Percentiles rank a stretch among this genome's conserved stretches.
Conservation (phyloP, 92 coral and sea anemone genomes). For the Phenganax subtilis region DNA sequence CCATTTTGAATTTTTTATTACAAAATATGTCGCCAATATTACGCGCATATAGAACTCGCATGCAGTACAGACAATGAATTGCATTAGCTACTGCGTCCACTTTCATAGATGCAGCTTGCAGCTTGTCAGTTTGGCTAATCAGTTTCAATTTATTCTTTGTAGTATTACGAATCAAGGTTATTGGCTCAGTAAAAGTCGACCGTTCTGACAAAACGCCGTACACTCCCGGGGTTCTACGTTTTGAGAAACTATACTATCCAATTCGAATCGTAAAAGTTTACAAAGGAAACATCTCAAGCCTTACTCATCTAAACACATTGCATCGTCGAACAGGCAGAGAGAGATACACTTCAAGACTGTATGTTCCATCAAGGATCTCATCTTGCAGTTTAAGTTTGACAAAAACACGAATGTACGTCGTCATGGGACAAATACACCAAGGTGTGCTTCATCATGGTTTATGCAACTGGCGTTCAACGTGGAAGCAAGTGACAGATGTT, state of each 20-base stretch:
- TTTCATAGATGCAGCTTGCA: neutral
- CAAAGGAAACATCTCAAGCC: slow-evolving; percentile 57
- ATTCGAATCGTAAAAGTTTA: slow-evolving; percentile 78
- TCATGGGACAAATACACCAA: slow-evolving; percentile 69
- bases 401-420: slow-evolving; percentile 60
- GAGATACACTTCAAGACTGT: slow-evolving; percentile 39
- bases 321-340: slow-evolving; percentile 21
- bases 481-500: slow-evolving; percentile 69
- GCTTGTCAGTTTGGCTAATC: no score
- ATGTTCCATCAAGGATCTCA: slow-evolving; percentile 65
- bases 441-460: slow-evolving; percentile 62
- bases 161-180: slow-evolving; percentile 79
- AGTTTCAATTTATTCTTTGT: neutral
- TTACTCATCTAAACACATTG: slow-evolving; percentile 12
- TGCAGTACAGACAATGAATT: no score
- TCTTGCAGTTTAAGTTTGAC: slow-evolving; percentile 64
- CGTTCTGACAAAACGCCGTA: slow-evolving; percentile 56
- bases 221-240: slow-evolving; percentile 28
- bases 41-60: no score
- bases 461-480: slow-evolving; percentile 71
- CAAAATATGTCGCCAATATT: no score
- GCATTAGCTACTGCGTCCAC: no score
- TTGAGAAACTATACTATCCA: slow-evolving; percentile 73
- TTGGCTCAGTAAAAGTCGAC: slow-evolving; percentile 54
- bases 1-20: no score